Base-by-base conservation (phyloP, 1,140 invertebrate species). In the Phenacoccus solenopsis region DNA sequence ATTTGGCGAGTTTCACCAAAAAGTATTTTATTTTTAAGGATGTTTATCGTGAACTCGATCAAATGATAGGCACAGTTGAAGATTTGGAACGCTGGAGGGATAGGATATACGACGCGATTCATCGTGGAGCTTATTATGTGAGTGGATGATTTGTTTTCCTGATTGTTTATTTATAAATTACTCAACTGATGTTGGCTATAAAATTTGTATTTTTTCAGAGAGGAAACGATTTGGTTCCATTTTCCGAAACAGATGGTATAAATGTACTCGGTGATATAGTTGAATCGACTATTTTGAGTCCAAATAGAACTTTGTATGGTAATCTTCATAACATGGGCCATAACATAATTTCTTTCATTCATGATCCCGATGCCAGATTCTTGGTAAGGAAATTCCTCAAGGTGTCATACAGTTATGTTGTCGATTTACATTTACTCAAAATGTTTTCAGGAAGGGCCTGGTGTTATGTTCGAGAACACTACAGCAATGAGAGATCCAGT, bases 401-500 rank as follows among this genome's bases (percentile, higher is more conserved):
- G n/a, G n/a, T n/a, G n/a, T 9, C 13, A 49, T 16, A 49, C 38
- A 49, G 16, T n/a, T 49, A 5, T 13, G 13, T 5, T 49, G 20
- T n/a, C 20, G 38, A 49, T 49, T n/a, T 49, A 49, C 5, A 49
- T 49, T 9, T 49, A 9, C 25, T 57, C 5, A 21, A 59, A 12
- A 21, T 67, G 16, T 68, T 24, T 22, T 72, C 21, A 84, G 81
- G 84, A 87, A 79, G 81, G 81, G 2, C 86, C 87, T 71, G 80
- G 83, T 24, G 82, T 87, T 0, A 88, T 89, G 82, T 86, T 84
- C 21, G 87, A 88, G 74, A 80, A 84, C 0, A 83, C 86, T 0
- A 90, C 87, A 9, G 85, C 87, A 4, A 88, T 90, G 88, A 82
- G 90, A 16, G 91, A 94, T 78, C 90, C 91, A 0, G 79, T 90